Conservation (phyloP, 2,888 invertebrate genomes). For the Aleiodes leptofemur region DNA sequence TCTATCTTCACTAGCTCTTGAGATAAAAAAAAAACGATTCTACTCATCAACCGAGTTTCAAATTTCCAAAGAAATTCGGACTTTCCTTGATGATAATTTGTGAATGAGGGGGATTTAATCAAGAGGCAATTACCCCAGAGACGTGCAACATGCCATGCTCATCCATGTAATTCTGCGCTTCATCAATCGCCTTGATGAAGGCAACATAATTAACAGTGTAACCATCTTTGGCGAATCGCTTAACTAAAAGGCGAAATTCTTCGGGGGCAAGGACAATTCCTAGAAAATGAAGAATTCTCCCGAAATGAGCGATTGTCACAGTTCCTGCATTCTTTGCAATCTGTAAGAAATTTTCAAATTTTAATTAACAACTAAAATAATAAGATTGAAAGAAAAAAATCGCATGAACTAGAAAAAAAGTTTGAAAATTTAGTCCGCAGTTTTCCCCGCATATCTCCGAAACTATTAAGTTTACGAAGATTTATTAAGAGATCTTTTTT, state of each 20-base stretch:
- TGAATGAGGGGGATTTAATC: slow-evolving; percentile 6
- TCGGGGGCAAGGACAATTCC: slow-evolving; percentile 82
- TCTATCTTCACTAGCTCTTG: no score
- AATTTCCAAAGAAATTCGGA: no score
- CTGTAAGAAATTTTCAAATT: slow-evolving; percentile 71
- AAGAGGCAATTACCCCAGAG: slow-evolving; percentile 76
- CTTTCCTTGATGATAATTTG: background rate
- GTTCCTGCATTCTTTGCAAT: slow-evolving; percentile 85
- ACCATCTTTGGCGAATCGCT: slow-evolving; percentile 85
- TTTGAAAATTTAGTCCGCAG: background rate
- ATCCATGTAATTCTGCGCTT: slow-evolving; percentile 80
- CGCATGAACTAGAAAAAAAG: background rate
- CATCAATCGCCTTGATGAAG: slow-evolving; percentile 83
- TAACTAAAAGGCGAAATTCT: slow-evolving; percentile 85
- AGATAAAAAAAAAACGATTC: no score
- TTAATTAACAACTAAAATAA: background rate
- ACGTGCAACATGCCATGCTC: slow-evolving; percentile 76
- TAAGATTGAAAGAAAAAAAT: background rate
- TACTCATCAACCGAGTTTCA: no score
- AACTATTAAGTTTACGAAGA: no score
- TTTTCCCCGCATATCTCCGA: no score
- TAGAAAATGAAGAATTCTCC: slow-evolving; percentile 83
- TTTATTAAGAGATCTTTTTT: no score
- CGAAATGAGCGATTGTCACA: slow-evolving; percentile 87
- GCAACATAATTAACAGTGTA: slow-evolving; percentile 88